Evolutionary conservation across 2,888 invertebrate genomes (phyloP).

Genomic region (Miltochrista miniata): DNA sequence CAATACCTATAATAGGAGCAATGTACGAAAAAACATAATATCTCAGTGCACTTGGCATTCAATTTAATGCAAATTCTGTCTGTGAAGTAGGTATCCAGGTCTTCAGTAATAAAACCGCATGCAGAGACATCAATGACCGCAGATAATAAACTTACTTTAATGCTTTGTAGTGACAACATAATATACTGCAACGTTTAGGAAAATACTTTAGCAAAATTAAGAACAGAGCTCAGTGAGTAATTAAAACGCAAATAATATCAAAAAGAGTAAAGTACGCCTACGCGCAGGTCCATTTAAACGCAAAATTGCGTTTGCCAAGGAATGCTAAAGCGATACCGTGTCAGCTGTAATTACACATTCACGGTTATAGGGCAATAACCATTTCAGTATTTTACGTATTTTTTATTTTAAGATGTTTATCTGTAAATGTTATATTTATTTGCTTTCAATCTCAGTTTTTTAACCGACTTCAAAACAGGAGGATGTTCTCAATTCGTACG

Average conservation of each 20-base stretch:
- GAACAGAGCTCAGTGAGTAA: conserved; percentile 17
- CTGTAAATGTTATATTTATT: no score
- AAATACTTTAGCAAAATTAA: conserved; percentile 21
- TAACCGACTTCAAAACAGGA: no score
- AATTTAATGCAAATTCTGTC: not conserved
- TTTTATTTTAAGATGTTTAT: no score
- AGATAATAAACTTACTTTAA: conserved; percentile 10
- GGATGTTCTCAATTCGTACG: no score
- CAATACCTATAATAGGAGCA: no score
- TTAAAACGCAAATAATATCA: conserved; percentile 34
- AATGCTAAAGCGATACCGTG: conserved; percentile 32
- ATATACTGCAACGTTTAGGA: conserved; percentile 2
- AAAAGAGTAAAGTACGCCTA: conserved; percentile 4
- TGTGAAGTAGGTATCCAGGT: not conserved
- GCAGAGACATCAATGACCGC: not conserved
- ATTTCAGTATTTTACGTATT: not conserved
- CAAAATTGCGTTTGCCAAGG: conserved; percentile 32
- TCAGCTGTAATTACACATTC: conserved; percentile 31
- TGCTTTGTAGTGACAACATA: conserved; percentile 24
- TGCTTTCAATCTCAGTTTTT: no score
- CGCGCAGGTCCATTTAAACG: conserved; percentile 26
- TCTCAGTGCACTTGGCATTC: not conserved
- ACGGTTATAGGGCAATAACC: conserved; percentile 21
- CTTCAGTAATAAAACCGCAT: not conserved
- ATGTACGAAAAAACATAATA: no score